Percentiles rank a stretch among this genome's conserved stretches.
These are phyloP conservation scores for Schizotus pectinicornis DNA, from an alignment of 2,888 invertebrate genomes.

Conservation along the genomic window DNA sequence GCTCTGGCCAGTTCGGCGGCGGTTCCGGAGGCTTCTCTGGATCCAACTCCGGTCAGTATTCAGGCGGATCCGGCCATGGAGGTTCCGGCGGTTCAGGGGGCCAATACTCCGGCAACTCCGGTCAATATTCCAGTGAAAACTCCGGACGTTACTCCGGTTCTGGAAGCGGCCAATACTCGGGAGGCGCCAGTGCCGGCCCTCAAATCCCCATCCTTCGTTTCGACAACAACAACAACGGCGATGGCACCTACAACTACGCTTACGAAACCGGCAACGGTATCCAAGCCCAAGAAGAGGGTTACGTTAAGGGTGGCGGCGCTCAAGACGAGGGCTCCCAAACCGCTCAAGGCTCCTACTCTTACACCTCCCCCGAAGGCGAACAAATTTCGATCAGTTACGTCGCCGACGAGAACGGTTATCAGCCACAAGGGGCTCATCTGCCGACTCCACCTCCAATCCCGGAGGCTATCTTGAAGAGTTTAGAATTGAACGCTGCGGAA, in stretches of 20 bases:
- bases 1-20: neutral
- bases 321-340: slow-evolving; percentile 38
- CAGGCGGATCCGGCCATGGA: slow-evolving; percentile 25
- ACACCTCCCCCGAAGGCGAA: slow-evolving; percentile 50
- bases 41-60: slow-evolving; percentile 4
- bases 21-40: slow-evolving; percentile 31
- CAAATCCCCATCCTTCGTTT: slow-evolving; percentile 45
- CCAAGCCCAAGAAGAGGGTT: slow-evolving; percentile 52
- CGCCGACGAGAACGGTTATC: slow-evolving; percentile 66
- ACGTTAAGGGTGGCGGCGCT: slow-evolving; percentile 46
- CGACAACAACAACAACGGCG: slow-evolving; percentile 50
- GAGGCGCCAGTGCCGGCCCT: slow-evolving; percentile 35
- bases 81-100: slow-evolving; percentile 26
- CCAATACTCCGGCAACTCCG: slow-evolving; percentile 25
- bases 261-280: slow-evolving; percentile 67
- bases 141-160: slow-evolving; percentile 21
- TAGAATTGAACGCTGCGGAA: slow-evolving; percentile 44
- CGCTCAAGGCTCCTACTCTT: slow-evolving; percentile 49
- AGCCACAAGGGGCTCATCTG: slow-evolving; percentile 63
- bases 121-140: slow-evolving; percentile 23
- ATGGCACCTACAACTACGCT: slow-evolving; percentile 50
- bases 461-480: slow-evolving; percentile 60
- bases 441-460: slow-evolving; percentile 68
- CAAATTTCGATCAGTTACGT: slow-evolving; percentile 56
- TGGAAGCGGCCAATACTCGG: slow-evolving; percentile 27